Conservation (phyloP, 2,888 invertebrate species). For the Heliconius ethilla region DNA sequence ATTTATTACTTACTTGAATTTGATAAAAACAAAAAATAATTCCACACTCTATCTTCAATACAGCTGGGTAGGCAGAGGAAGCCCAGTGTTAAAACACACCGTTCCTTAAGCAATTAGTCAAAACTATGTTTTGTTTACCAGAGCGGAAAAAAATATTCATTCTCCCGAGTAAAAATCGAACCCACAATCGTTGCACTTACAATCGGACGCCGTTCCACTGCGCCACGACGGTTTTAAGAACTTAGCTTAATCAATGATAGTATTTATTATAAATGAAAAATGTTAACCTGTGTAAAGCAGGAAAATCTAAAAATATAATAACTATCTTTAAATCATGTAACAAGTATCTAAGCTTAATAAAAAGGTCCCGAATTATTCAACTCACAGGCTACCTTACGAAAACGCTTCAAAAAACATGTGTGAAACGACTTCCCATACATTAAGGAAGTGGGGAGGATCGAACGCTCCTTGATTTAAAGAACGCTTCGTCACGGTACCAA, state of each 20-base stretch:
- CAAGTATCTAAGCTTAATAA: not conserved
- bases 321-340: not conserved
- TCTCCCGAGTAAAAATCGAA: not conserved
- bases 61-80: too few relatives aligned
- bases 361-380: not conserved
- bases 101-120: too few relatives aligned
- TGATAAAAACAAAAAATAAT: too few relatives aligned
- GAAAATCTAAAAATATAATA: too few relatives aligned
- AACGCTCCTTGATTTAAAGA: conserved; percentile 54
- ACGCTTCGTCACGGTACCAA: conserved; percentile 62
- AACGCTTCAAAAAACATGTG: conserved; percentile 1
- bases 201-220: not conserved
- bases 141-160: too few relatives aligned
- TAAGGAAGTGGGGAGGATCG: not conserved
- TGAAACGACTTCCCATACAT: conserved; percentile 18
- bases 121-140: too few relatives aligned
- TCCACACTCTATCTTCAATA: too few relatives aligned
- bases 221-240: not conserved
- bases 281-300: too few relatives aligned
- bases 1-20: too few relatives aligned
- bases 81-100: too few relatives aligned
- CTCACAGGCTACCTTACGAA: not conserved
- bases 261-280: too few relatives aligned
- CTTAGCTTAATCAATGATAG: not conserved
- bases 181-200: not conserved